Evolutionary conservation across 2,113 vertebrate genomes (phyloP), one percentile per base, ranked within the genome.

Genomic region (Hymenochirus boettgeri): DNA sequence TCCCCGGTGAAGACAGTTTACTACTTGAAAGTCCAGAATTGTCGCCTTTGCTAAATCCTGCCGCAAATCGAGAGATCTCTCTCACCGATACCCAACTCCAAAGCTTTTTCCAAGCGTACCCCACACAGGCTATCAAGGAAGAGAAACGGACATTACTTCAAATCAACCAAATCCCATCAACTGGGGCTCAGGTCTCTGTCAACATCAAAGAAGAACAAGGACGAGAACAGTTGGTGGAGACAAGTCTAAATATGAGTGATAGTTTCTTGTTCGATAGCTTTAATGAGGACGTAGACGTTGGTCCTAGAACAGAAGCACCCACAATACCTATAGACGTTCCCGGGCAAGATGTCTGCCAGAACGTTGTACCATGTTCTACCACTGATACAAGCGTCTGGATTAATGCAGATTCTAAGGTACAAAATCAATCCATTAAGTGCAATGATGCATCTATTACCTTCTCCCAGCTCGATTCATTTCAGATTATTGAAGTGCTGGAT

Each of bases 211-310:
- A 48, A 22, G n/a, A n/a, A n/a, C n/a, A n/a, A n/a, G n/a, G n/a
- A n/a, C n/a, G n/a, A n/a, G n/a, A n/a, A n/a, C 4, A 66, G 57
- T 61, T 58, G 51, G 48, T 70, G 4, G 86, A 89, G 70, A 87
- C 79, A 42, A 91, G 88, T 69, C 74, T 89, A 15, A 92, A 98
- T 77, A 78, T 88, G 70, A 99, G 94, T 71, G 86, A 88, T 54
- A 89, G 84, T 79, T 92, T 97, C 72, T 77, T 99, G 3, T 99
- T 99, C 63, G 92, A 97, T 70, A 94, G 93, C 78, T 87, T 95
- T 59, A 83, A 76, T 65, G 86, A 91, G 58, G 82, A 79, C 65
- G 23, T 60, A 18, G 33, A 13, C 3, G 17, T 45, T 1, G 35
- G 21, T 25, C 46, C 64, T 3, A 59, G 59, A 4, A 18, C 19